Percentiles rank a stretch among this genome's conserved stretches.
Evolutionary conservation across 2,888 invertebrate species (phyloP).

Genomic region (Hemicrepidius hirtus): DNA sequence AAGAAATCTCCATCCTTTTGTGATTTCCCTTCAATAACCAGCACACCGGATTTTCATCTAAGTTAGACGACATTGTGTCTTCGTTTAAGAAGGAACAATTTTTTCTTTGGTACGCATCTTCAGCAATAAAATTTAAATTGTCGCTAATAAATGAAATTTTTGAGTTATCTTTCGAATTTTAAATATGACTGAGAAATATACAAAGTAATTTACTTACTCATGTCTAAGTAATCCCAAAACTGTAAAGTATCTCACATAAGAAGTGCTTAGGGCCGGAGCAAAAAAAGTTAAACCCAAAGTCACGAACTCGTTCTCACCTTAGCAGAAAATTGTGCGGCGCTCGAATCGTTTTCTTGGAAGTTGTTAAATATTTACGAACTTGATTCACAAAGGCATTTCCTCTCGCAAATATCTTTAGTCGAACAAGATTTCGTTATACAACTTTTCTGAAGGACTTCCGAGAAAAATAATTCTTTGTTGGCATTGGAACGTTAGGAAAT

Average conservation of each 20-base stretch:
- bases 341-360: constrained; percentile 6
- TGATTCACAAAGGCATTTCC: constrained; percentile 36
- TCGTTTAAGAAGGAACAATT: no score
- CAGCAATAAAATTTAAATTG: no score
- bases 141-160: no score
- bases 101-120: no score
- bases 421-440: constrained; percentile 3
- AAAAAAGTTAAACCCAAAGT: neutral
- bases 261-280: neutral
- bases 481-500: neutral
- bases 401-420: constrained; percentile 29
- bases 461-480: constrained; percentile 17
- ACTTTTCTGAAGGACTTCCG: constrained; percentile 20
- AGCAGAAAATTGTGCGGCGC: constrained; percentile 3
- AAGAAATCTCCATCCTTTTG: no score
- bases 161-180: no score
- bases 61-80: no score
- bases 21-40: no score
- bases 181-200: no score
- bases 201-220: neutral
- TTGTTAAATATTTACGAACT: constrained; percentile 18
- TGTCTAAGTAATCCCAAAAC: neutral
- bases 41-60: no score
- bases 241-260: neutral
- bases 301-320: constrained; percentile 6